Percentiles rank a stretch among this genome's conserved stretches.
Evolutionary conservation across 2,797 vertebrate species (phyloP).

Genomic region (Poeciliopsis turneri): DNA sequence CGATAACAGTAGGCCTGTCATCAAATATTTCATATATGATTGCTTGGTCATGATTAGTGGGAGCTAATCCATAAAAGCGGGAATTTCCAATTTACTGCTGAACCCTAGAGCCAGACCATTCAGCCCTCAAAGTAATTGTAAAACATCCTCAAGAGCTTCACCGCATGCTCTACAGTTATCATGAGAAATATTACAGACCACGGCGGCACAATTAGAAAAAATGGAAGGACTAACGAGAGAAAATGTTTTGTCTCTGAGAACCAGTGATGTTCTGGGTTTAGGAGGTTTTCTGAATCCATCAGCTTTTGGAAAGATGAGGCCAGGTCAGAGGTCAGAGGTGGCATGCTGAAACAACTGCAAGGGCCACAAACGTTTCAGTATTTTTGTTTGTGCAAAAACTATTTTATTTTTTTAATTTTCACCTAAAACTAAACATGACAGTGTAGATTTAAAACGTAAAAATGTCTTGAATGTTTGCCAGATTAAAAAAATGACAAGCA

Average conservation of each 20-base stretch:
- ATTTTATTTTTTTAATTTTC: too few species aligned
- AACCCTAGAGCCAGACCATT: background rate
- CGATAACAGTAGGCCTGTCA: too few species aligned
- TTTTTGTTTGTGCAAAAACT: too few species aligned
- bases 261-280: background rate
- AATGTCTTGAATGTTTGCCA: too few species aligned
- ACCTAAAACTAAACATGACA: too few species aligned
- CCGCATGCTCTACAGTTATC: background rate
- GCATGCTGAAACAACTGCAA: too few species aligned
- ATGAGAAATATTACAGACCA: background rate
- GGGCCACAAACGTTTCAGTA: too few species aligned
- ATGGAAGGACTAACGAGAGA: background rate
- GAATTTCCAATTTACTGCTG: background rate
- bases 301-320: background rate
- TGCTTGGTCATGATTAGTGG: background rate
- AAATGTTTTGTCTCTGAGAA: background rate
- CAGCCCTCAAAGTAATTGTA: background rate
- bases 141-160: background rate
- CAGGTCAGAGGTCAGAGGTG: background rate
- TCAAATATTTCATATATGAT: too few species aligned
- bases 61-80: background rate
- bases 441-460: too few species aligned
- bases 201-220: too few species aligned
- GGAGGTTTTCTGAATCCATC: background rate
- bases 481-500: too few species aligned